Evolutionary conservation across 2,888 invertebrate genomes (phyloP).

Genomic region (Chaetoderma sp.): DNA sequence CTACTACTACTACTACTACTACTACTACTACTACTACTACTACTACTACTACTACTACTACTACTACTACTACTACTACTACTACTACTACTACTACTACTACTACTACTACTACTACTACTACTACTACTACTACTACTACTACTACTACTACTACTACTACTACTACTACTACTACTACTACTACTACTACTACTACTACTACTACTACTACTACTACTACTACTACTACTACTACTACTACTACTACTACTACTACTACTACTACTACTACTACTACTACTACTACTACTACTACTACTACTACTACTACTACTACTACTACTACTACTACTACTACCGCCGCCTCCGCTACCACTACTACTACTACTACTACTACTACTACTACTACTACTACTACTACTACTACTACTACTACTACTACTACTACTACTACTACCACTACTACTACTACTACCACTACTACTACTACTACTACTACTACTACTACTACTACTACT

Average conservation of each 20-base stretch:
- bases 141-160: too few species aligned
- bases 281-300: not conserved
- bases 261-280: not conserved
- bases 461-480: constrained; percentile 6
- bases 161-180: too few species aligned
- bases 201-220: not conserved
- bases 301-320: not conserved
- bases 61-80: too few species aligned
- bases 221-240: constrained; percentile 10
- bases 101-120: too few species aligned
- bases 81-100: too few species aligned
- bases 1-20: too few species aligned
- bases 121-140: too few species aligned
- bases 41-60: too few species aligned
- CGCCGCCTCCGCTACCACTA: too few species aligned
- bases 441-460: not conserved
- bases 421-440: not conserved
- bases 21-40: too few species aligned
- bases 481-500: constrained; percentile 14
- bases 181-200: too few species aligned
- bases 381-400: constrained; percentile 10
- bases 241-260: constrained; percentile 9
- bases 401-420: not conserved
- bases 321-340: too few species aligned
- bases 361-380: constrained; percentile 5